Base-by-base conservation (phyloP, 2,888 invertebrate genomes). In the Drosophila dives region DNA sequence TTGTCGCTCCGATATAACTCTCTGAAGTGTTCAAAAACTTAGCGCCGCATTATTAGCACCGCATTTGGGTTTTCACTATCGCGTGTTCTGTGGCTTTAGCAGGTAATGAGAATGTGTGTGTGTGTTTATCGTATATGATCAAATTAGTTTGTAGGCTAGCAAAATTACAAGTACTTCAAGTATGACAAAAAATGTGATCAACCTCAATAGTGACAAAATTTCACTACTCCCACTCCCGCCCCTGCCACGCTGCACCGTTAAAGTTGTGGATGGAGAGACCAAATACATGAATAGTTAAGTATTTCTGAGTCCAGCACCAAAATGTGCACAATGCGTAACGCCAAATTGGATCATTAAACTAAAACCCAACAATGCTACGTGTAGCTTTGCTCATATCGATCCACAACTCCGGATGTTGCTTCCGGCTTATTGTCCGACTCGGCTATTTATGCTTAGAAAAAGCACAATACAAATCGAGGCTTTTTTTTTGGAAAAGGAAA, bases 341-440 rank as follows among this genome's bases (percentile, higher is more conserved):
- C 67, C 75, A 86, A 88, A 88, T 90, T 84, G 86, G 89, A 91
- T 87, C 89, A 83, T 90, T 86, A 86, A 84, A 86, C 81, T 68
- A 77, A 80, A 69, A 84, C 66, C 79, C 77, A 90, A 90, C 90
- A 82, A 70, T 68, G 70, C 77, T 77, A 71, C 66, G 72, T 81
- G 81, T 79, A 75, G 82, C 75, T 80, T 64, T 71, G 82, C 85
- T 89, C 81, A 87, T 82, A 88, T 90, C 90, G 85, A 85, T 85
- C 85, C 87, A 76, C 69, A 81, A 87, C 88, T 85, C 91, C 91
- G 91, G 92, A 92, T 91, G 92, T 91, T 69, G 79, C 89, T 91
- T 92, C 92, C 92, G 92, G 89, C 90, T 92, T 91, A 88, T 92
- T 80, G 85, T 90, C 66, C 75, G 42, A 36, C 77, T 48, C 64